Evolutionary conservation across 2,797 vertebrate genomes (phyloP), one percentile per base, ranked within the genome.

Genomic region (Distichodus sexfasciatus): DNA sequence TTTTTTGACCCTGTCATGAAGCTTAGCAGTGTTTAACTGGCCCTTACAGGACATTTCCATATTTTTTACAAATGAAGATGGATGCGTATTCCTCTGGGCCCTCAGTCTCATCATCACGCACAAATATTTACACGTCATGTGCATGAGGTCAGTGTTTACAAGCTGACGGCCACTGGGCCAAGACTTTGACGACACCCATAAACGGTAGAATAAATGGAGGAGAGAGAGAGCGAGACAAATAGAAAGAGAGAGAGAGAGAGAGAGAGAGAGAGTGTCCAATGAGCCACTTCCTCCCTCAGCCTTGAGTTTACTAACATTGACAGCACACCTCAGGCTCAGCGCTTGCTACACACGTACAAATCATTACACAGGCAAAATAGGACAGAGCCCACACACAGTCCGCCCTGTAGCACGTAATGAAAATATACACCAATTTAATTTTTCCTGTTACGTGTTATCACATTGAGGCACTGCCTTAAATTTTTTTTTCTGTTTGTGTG

Each of bases 71-170:
- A 26, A 11, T 33, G 31, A 26, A 2, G 29, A 71, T 33, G 38
- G 59, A 36, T 54, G 33, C 12, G 46, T 38, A 11, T 64, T 65
- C 26, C 48, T 64, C 73, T 66, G 65, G 78, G 59, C 63, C 75
- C 46, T 76, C 61, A 60, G 60, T 60, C 64, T 78, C 77, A 78
- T 78, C 71, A 50, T 55, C 68, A 69, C 54, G 43, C 69, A 79
- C 86, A 91, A 91, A 91, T 90, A 91, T 91, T 91, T 90, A 88
- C 86, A 71, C 58, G 73, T 76, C 79, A 75, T 85, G 82, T 85
- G 81, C 81, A 60, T 83, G 83, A 83, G 83, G 82, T 78, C 74
- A 80, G 76, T 87, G 87, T 90, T 90, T 89, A 89, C 85, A 71
- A 51, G 79, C 69, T n/a, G 15, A 78, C 76, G 74, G 78, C 57